phyloP scores from a whole-genome alignment of 2,113 vertebrate species.

The Phalacrocorax aristotelis region DNA sequence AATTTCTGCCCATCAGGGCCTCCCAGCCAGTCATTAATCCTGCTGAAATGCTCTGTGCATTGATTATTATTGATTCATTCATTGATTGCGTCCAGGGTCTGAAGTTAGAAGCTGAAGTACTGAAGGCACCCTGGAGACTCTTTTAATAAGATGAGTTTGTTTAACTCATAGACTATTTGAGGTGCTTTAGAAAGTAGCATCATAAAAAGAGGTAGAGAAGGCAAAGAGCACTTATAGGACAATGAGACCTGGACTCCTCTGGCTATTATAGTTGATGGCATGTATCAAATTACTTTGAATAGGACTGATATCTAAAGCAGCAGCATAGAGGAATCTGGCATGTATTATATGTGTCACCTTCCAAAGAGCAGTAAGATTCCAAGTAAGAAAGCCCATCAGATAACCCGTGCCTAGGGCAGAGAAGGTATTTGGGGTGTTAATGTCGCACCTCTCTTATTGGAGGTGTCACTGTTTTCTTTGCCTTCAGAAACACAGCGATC shows the following conservation, averaged over 20 bases:
- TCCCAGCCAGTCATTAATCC: conserved; percentile 56
- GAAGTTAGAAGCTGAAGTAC: conserved; percentile 10
- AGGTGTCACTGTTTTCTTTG: not conserved
- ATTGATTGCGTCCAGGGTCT: conserved; percentile 47
- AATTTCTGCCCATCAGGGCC: conserved; percentile 51
- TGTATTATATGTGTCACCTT: not conserved
- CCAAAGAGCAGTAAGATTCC: not conserved
- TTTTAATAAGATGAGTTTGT: conserved; percentile 53
- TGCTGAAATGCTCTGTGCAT: conserved; percentile 49
- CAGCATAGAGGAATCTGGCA: not conserved
- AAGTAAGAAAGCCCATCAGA: not conserved
- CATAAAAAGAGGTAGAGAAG: conserved; percentile 27
- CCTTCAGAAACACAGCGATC: not conserved
- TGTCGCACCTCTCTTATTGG: not conserved
- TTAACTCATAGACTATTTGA: conserved; percentile 54
- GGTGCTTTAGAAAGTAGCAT: not conserved
- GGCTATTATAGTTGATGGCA: not conserved
- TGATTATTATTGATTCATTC: conserved; percentile 63
- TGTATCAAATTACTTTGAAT: not conserved
- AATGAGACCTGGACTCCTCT: not conserved
- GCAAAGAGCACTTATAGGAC: not conserved
- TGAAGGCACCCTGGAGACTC: conserved; percentile 42
- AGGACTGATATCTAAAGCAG: not conserved
- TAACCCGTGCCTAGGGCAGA: not conserved
- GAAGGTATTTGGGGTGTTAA: not conserved